Evolutionary conservation across 2,797 vertebrate species (phyloP).

Genomic region (Gorsachius magnificus): DNA sequence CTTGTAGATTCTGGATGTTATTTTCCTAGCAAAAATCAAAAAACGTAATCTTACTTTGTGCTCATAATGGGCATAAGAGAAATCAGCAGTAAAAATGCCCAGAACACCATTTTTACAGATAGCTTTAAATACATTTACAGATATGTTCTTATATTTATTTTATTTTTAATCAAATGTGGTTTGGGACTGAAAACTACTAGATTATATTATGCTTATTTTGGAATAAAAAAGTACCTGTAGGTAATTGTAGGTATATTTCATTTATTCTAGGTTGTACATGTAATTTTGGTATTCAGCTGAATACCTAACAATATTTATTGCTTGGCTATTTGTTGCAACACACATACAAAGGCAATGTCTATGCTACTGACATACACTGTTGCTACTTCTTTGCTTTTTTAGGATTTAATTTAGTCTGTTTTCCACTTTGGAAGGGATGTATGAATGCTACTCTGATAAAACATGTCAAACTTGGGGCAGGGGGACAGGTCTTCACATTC

Average conservation of each 20-base stretch:
- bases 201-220: background rate
- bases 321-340: background rate
- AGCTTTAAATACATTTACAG: background rate
- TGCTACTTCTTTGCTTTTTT: background rate
- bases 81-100: background rate
- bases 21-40: background rate
- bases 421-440: background rate
- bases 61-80: background rate
- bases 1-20: background rate
- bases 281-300: background rate
- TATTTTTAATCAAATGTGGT: background rate
- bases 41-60: background rate
- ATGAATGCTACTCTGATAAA: background rate
- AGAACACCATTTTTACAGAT: background rate
- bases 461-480: background rate
- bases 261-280: background rate
- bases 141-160: background rate
- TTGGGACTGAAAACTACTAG: background rate
- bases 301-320: background rate
- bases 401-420: background rate
- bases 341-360: background rate
- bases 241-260: background rate
- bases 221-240: background rate
- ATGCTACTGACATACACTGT: background rate
- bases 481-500: background rate